Base-by-base conservation (phyloP, 2,888 invertebrate genomes). In the Hoplodrina ambigua region DNA sequence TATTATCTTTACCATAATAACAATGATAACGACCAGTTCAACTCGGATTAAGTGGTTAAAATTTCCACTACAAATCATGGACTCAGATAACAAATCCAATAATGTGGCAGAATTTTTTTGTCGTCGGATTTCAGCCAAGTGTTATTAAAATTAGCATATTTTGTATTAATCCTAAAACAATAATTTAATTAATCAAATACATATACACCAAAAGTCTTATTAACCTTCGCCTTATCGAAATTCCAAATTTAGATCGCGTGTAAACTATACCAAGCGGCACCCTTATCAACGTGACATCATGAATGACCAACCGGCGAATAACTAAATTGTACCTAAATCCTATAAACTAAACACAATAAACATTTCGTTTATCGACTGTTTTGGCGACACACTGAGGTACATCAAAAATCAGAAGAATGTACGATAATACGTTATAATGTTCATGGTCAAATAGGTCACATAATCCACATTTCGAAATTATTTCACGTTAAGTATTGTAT, bases 161-260 rank as follows among this genome's bases (percentile, higher is more conserved):
- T 41, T 49, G 19, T 30, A 50, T 72, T 59, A 54, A 57, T 54
- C 25, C 52, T 37, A 55, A 63, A 57, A 60, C 59, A 77, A 57
- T 58, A 13, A 54, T 52, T 19, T 2, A 68, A 72, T 73, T 79
- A 70, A 72, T 65, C 25, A 78, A 65, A 55, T 20, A 81, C n/a
- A 72, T 65, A 55, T 53, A 61, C 19, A 81, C 66, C 64, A 71
- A 84, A 85, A 82, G 85, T 78, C 85, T 72, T 81, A 89, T 89
- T 92, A 89, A 92, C 92, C 92, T 92, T 93, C 90, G 92, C 87
- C 90, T 93, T 94, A 94, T 94, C 93, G 73, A 69, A 83, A 84
- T 75, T 86, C 86, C 85, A 86, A 90, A 91, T 88, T 88, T 89
- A 89, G 87, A 84, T 86, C 81, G 90, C 89, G 82, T 90, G 89